These are phyloP conservation scores for Indri indri DNA, from an alignment of 2,113 vertebrate species.

Conservation along the genomic window DNA sequence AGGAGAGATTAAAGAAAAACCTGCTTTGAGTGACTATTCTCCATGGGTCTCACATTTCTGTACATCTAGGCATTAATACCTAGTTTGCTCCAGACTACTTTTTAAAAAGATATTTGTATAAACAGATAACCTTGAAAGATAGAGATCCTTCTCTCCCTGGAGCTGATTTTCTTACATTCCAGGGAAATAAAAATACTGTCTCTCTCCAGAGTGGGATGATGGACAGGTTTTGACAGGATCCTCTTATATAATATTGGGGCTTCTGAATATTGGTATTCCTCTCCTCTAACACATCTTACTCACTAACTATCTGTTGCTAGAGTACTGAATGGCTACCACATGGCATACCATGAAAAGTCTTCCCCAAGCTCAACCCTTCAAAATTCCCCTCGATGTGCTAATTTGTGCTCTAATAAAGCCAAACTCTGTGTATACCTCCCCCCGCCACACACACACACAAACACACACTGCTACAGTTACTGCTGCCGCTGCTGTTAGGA, in stretches of 20 bases:
- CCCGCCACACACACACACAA: too few species aligned
- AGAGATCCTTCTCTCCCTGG: not conserved
- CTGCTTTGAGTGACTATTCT: not conserved
- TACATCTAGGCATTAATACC: not conserved
- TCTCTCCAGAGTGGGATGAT: not conserved
- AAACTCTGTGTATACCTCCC: not conserved
- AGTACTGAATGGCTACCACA: not conserved
- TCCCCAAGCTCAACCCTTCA: not conserved
- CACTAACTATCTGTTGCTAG: not conserved
- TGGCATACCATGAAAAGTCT: not conserved
- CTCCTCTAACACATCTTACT: not conserved
- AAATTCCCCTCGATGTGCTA: not conserved
- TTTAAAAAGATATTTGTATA: not conserved
- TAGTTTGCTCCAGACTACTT: not conserved
- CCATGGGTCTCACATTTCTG: not conserved
- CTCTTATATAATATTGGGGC: not conserved
- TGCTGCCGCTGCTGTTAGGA: not conserved
- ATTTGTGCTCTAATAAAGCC: not conserved
- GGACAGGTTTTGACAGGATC: not conserved
- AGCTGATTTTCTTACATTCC: not conserved
- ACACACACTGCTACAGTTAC: not conserved
- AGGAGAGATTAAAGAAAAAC: not conserved
- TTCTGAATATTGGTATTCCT: not conserved
- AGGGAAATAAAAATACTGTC: not conserved
- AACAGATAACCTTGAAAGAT: not conserved